Evolutionary conservation across 2,888 invertebrate species (phyloP), one percentile per base, ranked within the genome.

Genomic region (Drosophila aldrichi): DNA sequence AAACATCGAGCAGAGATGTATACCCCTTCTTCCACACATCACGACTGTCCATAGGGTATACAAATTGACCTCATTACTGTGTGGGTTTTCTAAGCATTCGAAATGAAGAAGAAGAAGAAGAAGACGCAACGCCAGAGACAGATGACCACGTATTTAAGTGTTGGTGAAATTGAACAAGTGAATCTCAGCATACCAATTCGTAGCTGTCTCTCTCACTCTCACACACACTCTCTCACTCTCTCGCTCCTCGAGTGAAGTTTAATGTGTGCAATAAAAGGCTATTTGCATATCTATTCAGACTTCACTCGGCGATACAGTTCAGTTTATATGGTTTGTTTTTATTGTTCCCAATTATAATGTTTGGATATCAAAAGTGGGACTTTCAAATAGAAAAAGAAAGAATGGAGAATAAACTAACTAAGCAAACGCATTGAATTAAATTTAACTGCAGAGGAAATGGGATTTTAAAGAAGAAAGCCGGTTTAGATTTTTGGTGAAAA

Each of bases 11-110:
- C 20, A 22, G 20, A 2, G 1, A 22, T 22, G 20, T 22, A 22
- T 48, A 48, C 54, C 54, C 48, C 48, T n/a, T 10, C 54, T 32
- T 10, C 38, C 10, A 34, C 52, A 22, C 12, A 52, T 36, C 62
- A 49, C 61, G 68, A 67, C 52, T 64, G 56, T 52, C 40, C 49
- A 43, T 41, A 59, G 61, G 59, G 57, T 73, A 77, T 81, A 76
- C 81, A 84, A 76, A 82, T 84, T 83, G 82, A 87, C 82, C 88
- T 65, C 76, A 74, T 74, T 83, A 76, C 56, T 70, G 64, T 74
- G 69, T 68, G 69, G 74, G 72, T 83, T 87, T 82, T 83, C 88
- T 84, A 82, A 62, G 68, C 74, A 69, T 79, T 67, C 63, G 51
- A 58, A 65, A 65, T 32, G 41, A 56, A 38, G 16, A 20, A 16